Conservation (phyloP, 2,797 vertebrate genomes). For the Streptopelia turtur region DNA sequence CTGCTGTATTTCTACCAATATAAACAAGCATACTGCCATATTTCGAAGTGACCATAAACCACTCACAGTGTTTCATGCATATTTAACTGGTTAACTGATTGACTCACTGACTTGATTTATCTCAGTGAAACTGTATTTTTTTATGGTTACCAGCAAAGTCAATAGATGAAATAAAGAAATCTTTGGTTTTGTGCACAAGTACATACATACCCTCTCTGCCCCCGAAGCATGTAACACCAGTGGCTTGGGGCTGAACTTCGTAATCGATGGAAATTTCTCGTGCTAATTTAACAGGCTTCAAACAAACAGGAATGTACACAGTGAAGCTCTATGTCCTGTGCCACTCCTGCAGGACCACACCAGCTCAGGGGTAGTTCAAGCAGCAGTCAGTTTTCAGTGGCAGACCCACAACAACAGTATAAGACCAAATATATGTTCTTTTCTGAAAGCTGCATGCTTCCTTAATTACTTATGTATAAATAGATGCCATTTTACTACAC, state of each 20-base stretch:
- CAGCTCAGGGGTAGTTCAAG: neutral
- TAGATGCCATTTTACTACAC: slow-evolving; percentile 37
- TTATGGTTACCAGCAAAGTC: neutral
- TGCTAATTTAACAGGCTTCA: neutral
- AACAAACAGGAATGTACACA: neutral
- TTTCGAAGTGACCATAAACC: neutral
- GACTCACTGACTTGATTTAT: neutral
- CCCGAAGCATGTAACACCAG: neutral
- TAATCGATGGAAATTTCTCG: neutral
- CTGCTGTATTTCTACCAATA: neutral
- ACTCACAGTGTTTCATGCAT: neutral
- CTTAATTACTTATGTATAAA: slow-evolving; percentile 32
- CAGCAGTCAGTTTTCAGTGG: slow-evolving; percentile 10
- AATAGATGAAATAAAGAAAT: neutral
- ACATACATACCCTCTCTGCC: neutral
- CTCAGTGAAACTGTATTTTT: neutral
- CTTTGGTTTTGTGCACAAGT: neutral
- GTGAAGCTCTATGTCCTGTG: neutral
- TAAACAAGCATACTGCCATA: neutral
- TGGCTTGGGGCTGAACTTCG: neutral
- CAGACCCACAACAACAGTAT: neutral
- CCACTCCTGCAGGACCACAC: neutral
- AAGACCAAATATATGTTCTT: slow-evolving; percentile 8
- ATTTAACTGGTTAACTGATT: neutral
- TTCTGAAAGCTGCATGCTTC: neutral